These are phyloP conservation scores for Scotopteryx bipunctaria DNA, from an alignment of 2,888 invertebrate species.

Conservation along the genomic window DNA sequence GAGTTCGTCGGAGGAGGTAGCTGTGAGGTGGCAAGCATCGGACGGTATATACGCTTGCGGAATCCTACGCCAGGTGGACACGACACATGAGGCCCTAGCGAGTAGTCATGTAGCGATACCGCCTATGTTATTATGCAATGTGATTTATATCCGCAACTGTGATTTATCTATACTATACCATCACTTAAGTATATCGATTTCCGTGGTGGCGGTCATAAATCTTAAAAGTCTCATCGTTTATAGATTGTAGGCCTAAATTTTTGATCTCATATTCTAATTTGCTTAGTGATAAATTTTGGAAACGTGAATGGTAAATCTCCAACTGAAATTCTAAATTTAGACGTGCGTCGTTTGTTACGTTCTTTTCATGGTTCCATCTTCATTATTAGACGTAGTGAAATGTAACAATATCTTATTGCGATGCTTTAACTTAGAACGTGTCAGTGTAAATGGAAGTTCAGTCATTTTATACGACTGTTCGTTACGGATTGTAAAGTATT, in stretches of 20 bases:
- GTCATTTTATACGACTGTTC: conserved; percentile 73
- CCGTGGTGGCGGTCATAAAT: conserved; percentile 78
- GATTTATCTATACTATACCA: conserved; percentile 79
- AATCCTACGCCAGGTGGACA: conserved; percentile 56
- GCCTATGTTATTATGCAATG: conserved; percentile 76
- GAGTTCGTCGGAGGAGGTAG: conserved; percentile 53
- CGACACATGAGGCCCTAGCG: conserved; percentile 53
- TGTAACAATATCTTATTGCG: conserved; percentile 82
- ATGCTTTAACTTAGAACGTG: conserved; percentile 81
- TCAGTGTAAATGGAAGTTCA: conserved; percentile 74
- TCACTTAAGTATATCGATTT: conserved; percentile 68
- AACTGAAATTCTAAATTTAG: conserved; percentile 78
- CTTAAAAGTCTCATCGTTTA: conserved; percentile 77
- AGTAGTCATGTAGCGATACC: conserved; percentile 75
- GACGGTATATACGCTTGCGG: conserved; percentile 54
- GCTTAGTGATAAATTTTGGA: conserved; percentile 81
- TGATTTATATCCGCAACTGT: conserved; percentile 79
- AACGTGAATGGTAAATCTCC: conserved; percentile 73
- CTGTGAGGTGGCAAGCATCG: conserved; percentile 27
- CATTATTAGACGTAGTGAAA: conserved; percentile 76
- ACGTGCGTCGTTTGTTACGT: conserved; percentile 62
- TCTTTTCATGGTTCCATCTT: conserved; percentile 59
- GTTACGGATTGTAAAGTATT: conserved; percentile 65
- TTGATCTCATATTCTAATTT: conserved; percentile 84
- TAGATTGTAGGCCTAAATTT: conserved; percentile 82